Evolutionary conservation across 1,140 invertebrate species (phyloP).

Genomic region (Pantala flavescens): DNA sequence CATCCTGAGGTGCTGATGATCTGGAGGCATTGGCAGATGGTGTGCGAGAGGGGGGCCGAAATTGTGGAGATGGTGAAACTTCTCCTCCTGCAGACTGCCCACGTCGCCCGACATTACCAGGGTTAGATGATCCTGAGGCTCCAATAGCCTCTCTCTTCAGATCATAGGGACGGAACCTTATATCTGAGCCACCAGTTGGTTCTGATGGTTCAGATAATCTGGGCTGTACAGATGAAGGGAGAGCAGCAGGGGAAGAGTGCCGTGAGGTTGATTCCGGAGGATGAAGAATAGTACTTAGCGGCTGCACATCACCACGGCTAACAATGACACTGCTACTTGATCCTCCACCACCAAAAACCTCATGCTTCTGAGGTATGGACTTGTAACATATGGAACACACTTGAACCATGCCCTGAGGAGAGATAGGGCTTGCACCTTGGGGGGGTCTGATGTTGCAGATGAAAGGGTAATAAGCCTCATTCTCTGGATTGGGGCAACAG

Average conservation of each 20-base stretch:
- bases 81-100: not conserved
- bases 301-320: conserved; percentile 20
- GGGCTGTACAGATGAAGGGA: conserved; percentile 13
- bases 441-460: conserved; percentile 66
- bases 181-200: conserved; percentile 43
- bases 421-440: conserved; percentile 71
- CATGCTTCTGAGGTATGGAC: conserved; percentile 67
- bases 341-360: conserved; percentile 47
- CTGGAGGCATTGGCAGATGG: not conserved
- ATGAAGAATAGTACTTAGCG: conserved; percentile 11
- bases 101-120: not conserved
- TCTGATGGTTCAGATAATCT: conserved; percentile 35
- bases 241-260: not conserved
- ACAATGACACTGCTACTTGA: not conserved
- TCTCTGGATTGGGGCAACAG: conserved; percentile 69
- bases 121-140: not conserved
- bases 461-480: conserved; percentile 76
- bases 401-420: conserved; percentile 52
- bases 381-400: conserved; percentile 73
- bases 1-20: not conserved
- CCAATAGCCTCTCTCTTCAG: conserved; percentile 38
- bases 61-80: not conserved
- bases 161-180: conserved; percentile 59
- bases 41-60: not conserved
- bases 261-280: not conserved